Base-by-base conservation (phyloP, 2,888 invertebrate species). In the Eremobia ochroleuca region DNA sequence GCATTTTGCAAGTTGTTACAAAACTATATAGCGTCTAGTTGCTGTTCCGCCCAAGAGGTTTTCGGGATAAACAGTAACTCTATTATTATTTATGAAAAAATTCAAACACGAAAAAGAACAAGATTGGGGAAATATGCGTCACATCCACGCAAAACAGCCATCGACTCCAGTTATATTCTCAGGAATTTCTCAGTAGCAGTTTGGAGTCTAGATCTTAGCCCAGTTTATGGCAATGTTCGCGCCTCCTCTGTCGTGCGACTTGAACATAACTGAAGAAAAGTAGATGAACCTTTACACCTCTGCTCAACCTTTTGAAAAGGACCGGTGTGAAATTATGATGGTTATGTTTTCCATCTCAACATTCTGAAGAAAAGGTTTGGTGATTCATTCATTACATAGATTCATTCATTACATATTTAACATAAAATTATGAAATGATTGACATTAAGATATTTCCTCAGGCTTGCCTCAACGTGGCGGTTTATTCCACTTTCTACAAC, bases 401-500 rank as follows among this genome's bases (percentile, higher is more conserved):
- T 55, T 79, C 82, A 87, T 77, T 77, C 74, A 82, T 79, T 73
- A 78, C 43, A 55, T 13, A 18, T 59, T 81, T 66, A 76, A 61
- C 80, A 81, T 76, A 67, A 64, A 64, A 83, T 87, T 85, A 88
- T 86, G 88, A 89, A 89, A 87, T 61, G 65, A 25, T 59, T 74
- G 72, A 81, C 88, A 85, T 87, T 85, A 87, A 77, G 68, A 62
- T 59, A 79, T 87, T 84, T 84, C 81, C 66, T 73, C 67, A 84
- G 72, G 25, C 66, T 85, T 84, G 75, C 76, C 66, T 55, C 79
- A 78, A 25, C 52, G 43, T 25, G 58, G 62, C 69, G 72, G 82
- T 69, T 65, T 76, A 87, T 81, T 74, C 86, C 78, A 82, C 84
- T 88, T 88, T 88, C 89, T 81, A 86, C 34, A 79, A 85, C 21